Base-by-base conservation (phyloP, 2,113 vertebrate genomes). In the Monopterus albus region DNA sequence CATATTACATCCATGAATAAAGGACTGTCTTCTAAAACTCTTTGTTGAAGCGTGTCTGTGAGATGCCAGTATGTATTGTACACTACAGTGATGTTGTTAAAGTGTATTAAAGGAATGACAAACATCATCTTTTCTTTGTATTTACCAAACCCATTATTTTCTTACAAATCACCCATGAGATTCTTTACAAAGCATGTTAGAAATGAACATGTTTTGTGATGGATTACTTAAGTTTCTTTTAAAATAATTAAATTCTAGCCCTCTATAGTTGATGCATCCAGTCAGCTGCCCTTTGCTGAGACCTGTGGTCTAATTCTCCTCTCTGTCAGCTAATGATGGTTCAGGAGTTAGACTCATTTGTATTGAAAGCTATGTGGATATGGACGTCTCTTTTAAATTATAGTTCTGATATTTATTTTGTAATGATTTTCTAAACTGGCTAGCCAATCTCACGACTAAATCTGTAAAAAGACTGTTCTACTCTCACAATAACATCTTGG, bases 1-100 rank as follows among this genome's bases (percentile, higher is more conserved):
- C 66, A 70, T 60, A 81, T 80, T 80, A 72, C 57, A 47, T 66
- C 52, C 72, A 52, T 68, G 77, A 80, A 68, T 68, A 80, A 83
- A 66, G 57, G 45, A 61, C 62, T 57, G 58, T 49, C 66, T 49
- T 58, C 57, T 40, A 23, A 65, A 29, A 42, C 28, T 50, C 47
- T n/a, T n/a, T 33, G 13, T 58, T 53, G 36, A 43, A 46, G 9
- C 29, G 9, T 28, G 14, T 61, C 51, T 79, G 43, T 75, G 59
- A 80, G 59, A 39, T 57, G 59, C 45, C 46, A 28, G 52, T 50
- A 49, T 3, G 13, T 10, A 51, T 50, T 38, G 35, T 65, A 46
- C 35, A 62, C 26, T 42, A 71, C 18, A 55, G 17, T 40, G 35
- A 46, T 52, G 57, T 20, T 60, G 28, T 78, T 65, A 57, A 52